Base-by-base conservation (phyloP, 1,140 invertebrate genomes). In the Microvelia longipes region DNA sequence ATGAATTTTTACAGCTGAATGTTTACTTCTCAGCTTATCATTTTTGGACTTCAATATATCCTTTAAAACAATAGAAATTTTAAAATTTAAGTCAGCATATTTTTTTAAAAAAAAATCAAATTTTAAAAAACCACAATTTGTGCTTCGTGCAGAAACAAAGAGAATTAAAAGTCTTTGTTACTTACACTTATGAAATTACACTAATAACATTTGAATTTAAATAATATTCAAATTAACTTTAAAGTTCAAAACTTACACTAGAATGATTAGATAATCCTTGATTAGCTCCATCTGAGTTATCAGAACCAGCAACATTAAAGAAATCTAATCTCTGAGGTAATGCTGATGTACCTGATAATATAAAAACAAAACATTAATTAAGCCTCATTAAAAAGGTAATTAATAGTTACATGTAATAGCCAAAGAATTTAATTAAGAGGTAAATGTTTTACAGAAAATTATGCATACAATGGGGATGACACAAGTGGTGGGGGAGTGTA, bases 251-350 rank as follows among this genome's bases (percentile, higher is more conserved):
- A 50, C 35, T 11, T 50, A 50, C 35, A 50, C 19, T 50, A 19
- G 35, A 50, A 11, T 50, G 35, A 19, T 19, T 50, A 11, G 35
- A 50, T 11, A 19, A 11, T 11, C 5, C 19, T 19, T 5, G 35
- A 50, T 5, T 50, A 19, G 35, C 35, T 50, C n/a, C n/a, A n/a
- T 5, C 30, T 35, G 60, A 26, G 19, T 66, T 69, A 14, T 72
- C 71, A 11, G 73, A 64, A 60, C 35, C 29, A n/a, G 78, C 77
- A 28, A 78, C 73, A 75, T 90, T 91, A 70, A 91, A 88, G 73
- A 89, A 90, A 77, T 91, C 88, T 67, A 92, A 79, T 72, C 84
- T 85, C 1, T 88, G 82, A 30, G 90, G 90, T 71, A 92, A 79
- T 71, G 88, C 84, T 25, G 86, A 82, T 28, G 90, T 91, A 68